Percentiles rank a stretch among this genome's conserved stretches.
phyloP scores from a whole-genome alignment of 2,113 vertebrate species.

The Python bivittatus region DNA sequence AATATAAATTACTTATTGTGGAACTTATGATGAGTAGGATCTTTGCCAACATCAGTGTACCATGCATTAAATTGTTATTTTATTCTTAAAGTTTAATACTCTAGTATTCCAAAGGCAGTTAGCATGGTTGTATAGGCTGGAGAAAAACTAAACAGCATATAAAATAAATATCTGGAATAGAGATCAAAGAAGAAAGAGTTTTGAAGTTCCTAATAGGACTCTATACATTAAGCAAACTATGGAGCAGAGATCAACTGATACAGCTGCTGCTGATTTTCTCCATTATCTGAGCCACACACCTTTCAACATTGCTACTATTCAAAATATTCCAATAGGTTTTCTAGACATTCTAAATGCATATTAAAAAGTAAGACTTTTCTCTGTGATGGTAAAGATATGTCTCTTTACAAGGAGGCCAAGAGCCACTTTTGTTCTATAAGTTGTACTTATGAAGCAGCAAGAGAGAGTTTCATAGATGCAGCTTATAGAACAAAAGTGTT shows the following conservation, averaged over 20 bases:
- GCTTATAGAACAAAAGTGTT: neutral
- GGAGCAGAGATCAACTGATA: neutral
- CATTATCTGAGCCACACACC: no score
- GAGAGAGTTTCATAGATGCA: neutral
- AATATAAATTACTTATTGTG: neutral
- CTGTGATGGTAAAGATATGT: neutral
- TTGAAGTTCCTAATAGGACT: neutral
- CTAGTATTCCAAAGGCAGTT: neutral
- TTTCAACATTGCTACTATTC: neutral
- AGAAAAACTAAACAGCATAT: neutral
- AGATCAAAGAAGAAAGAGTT: neutral
- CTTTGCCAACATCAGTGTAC: neutral
- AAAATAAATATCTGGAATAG: neutral
- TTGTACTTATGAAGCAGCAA: neutral
- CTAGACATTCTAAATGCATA: neutral
- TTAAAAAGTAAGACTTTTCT: neutral
- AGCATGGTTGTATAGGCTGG: neutral
- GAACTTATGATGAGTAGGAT: neutral
- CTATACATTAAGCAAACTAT: neutral
- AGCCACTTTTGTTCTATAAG: neutral
- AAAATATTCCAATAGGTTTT: neutral
- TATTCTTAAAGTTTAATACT: constrained; percentile 5
- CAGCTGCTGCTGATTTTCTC: neutral
- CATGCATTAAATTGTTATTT: neutral
- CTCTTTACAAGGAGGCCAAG: neutral